A percentile compares a stretch with the other conserved stretches of the same genome.
phyloP scores from a whole-genome alignment of 2,888 invertebrate species.

The Lycia hirtaria region DNA sequence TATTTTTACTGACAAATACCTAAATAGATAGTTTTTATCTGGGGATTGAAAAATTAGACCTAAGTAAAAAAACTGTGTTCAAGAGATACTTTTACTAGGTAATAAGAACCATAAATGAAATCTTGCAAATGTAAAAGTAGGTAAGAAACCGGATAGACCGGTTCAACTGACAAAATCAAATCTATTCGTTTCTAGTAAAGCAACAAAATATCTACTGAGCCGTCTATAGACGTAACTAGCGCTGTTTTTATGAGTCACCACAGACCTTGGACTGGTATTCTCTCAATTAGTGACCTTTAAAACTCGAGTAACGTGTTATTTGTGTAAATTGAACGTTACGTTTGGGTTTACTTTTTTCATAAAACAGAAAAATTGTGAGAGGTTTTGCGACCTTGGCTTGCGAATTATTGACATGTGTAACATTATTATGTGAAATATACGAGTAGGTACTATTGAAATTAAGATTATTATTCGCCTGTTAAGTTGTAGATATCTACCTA shows the following conservation, averaged over 20 bases:
- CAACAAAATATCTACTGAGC: neutral
- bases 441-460: neutral
- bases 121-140: neutral
- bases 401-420: neutral
- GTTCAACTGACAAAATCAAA: constrained; percentile 1
- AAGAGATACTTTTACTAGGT: no score
- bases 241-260: constrained; percentile 21
- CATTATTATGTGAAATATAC: neutral
- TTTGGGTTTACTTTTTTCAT: constrained; percentile 5
- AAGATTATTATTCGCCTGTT: no score
- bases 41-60: no score
- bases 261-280: constrained; percentile 27
- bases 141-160: neutral
- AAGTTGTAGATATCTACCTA: neutral
- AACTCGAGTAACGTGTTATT: constrained; percentile 21
- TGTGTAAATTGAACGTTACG: constrained; percentile 18
- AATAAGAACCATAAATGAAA: no score
- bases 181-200: neutral
- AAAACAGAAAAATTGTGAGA: constrained; percentile 10
- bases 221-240: constrained; percentile 1
- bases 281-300: constrained; percentile 22
- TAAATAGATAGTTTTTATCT: no score
- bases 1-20: no score
- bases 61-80: neutral
- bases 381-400: constrained; percentile 17